Evolutionary conservation across 2,797 vertebrate species (phyloP).

Genomic region (Alfaro cultratus): DNA sequence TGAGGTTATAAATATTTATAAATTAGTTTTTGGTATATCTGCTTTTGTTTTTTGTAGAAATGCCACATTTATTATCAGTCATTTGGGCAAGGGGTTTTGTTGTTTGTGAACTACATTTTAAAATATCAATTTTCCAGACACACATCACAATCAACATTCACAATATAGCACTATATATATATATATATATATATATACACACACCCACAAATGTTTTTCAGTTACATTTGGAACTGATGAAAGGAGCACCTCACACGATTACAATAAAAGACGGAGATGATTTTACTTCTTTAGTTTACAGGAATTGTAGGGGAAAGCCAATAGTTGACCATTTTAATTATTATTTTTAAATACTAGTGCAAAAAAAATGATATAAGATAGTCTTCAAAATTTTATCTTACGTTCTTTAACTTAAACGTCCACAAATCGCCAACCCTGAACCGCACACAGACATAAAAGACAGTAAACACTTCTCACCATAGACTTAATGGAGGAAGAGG

Average conservation of each 20-base stretch:
- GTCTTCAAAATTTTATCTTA: background rate
- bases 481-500: slow-evolving; percentile 46
- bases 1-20: background rate
- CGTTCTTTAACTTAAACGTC: background rate
- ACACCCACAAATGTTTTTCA: too few relatives aligned
- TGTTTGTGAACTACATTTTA: slow-evolving; percentile 2
- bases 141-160: too few relatives aligned
- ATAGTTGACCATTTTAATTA: background rate
- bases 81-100: background rate
- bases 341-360: background rate
- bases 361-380: background rate
- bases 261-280: background rate
- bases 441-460: background rate
- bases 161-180: too few relatives aligned
- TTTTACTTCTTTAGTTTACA: background rate
- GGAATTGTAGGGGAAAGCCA: background rate
- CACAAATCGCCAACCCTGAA: background rate
- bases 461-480: background rate
- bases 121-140: background rate
- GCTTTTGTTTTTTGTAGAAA: background rate
- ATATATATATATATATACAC: too few relatives aligned
- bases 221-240: too few relatives aligned
- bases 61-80: slow-evolving; percentile 4
- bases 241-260: background rate
- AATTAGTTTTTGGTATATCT: background rate